phyloP scores from a whole-genome alignment of 2,113 vertebrate genomes.

The Addax nasomaculatus region DNA sequence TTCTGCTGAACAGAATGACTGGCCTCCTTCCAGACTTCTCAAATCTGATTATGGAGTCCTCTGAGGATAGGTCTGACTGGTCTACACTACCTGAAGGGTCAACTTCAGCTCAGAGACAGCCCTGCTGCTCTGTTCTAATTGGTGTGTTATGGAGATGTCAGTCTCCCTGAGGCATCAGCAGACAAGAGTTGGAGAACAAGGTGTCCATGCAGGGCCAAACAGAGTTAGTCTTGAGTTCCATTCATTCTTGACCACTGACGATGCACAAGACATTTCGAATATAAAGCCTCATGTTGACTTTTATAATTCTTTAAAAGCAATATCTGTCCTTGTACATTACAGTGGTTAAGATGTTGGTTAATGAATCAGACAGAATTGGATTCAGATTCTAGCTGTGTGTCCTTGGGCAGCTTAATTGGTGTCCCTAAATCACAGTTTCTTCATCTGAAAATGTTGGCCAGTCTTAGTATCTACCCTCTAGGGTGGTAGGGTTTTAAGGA shows the following conservation, averaged over 20 bases:
- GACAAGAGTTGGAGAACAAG: neutral
- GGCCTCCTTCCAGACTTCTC: slow-evolving; percentile 9
- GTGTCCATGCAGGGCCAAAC: neutral
- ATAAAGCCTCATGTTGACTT: neutral
- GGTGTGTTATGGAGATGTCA: slow-evolving; percentile 5
- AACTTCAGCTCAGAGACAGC: slow-evolving; percentile 13
- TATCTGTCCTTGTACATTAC: neutral
- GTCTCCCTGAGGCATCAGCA: slow-evolving; percentile 44
- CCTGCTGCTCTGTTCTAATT: slow-evolving; percentile 28
- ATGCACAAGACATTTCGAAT: neutral
- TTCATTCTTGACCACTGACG: neutral
- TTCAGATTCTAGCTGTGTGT: neutral
- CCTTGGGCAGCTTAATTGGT: neutral
- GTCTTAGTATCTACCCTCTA: neutral
- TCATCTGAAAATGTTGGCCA: neutral
- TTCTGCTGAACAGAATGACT: slow-evolving; percentile 26
- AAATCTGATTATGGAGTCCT: slow-evolving; percentile 11
- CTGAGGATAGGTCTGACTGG: slow-evolving; percentile 39
- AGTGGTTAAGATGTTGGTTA: neutral
- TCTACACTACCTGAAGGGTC: neutral
- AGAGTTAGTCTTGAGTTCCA: neutral
- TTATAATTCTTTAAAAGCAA: neutral
- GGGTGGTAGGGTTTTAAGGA: neutral
- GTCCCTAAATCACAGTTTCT: neutral
- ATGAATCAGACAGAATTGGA: neutral